Evolutionary conservation across 1,140 invertebrate genomes (phyloP).

Genomic region (Drosophila busckii): DNA sequence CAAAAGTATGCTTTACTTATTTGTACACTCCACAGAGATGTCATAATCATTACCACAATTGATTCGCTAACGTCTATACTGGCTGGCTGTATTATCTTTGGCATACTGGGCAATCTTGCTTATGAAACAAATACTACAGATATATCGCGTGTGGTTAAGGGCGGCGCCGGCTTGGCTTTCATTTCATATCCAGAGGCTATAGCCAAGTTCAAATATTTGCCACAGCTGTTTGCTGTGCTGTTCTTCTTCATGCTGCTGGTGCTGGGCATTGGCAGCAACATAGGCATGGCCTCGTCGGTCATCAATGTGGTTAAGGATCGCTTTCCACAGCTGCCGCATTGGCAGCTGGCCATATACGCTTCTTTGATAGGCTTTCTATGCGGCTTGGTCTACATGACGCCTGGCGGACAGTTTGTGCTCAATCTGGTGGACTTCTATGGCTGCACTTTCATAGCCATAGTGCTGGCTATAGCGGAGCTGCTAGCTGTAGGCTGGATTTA

Average conservation of each 20-base stretch:
- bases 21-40: conserved; percentile 81
- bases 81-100: conserved; percentile 92
- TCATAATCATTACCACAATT: conserved; percentile 86
- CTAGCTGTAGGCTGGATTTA: conserved; percentile 87
- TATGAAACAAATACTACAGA: conserved; percentile 81
- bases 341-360: conserved; percentile 82
- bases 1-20: neutral
- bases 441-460: conserved; percentile 88
- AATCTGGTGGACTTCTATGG: conserved; percentile 92
- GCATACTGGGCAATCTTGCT: conserved; percentile 88
- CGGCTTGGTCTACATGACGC: conserved; percentile 87
- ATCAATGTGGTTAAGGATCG: conserved; percentile 86
- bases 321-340: conserved; percentile 83
- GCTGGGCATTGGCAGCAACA: conserved; percentile 87
- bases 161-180: conserved; percentile 84
- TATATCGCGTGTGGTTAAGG: conserved; percentile 80
- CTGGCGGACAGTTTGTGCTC: conserved; percentile 92
- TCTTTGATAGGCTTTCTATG: conserved; percentile 83
- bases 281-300: conserved; percentile 84
- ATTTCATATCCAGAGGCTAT: conserved; percentile 94
- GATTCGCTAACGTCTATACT: conserved; percentile 91
- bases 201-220: conserved; percentile 87
- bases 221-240: conserved; percentile 90
- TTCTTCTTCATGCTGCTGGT: conserved; percentile 94
- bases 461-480: conserved; percentile 87